Percentiles rank a stretch among this genome's conserved stretches.
Conservation (phyloP, 2,113 vertebrate species). For the Toxotes chatareus region DNA sequence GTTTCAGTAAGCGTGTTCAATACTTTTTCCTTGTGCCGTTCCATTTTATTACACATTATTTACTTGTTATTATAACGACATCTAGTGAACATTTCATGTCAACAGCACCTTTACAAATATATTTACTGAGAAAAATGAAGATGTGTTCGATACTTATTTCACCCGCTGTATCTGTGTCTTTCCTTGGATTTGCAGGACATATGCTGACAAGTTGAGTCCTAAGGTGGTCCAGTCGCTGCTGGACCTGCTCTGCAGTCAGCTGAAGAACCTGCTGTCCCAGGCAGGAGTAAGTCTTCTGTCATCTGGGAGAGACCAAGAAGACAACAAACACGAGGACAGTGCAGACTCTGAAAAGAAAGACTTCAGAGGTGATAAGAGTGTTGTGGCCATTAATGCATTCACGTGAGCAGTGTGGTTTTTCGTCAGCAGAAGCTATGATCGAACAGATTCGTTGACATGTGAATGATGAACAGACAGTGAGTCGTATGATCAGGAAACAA, state of each 20-base stretch:
- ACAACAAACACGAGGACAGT: constrained; percentile 83
- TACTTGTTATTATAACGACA: too few species aligned
- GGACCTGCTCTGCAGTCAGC: constrained; percentile 96
- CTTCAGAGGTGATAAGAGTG: constrained; percentile 84
- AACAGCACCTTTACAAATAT: too few species aligned
- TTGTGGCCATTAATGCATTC: too few species aligned
- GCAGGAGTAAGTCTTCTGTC: constrained; percentile 89
- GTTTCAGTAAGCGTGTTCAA: too few species aligned
- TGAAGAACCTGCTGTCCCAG: constrained; percentile 96
- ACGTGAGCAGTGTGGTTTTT: too few species aligned
- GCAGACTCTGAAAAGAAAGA: constrained; percentile 92
- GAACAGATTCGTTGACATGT: neutral
- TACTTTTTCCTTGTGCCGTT: too few species aligned
- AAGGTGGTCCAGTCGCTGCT: constrained; percentile 97
- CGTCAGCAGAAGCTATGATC: neutral
- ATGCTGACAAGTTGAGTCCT: constrained; percentile 94
- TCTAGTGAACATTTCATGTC: too few species aligned
- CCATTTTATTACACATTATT: too few species aligned
- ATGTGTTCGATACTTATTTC: too few species aligned
- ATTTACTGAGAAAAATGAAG: too few species aligned
- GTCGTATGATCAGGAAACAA: neutral
- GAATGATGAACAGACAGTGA: neutral
- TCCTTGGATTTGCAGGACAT: constrained; percentile 84
- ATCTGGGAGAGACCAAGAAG: constrained; percentile 86
- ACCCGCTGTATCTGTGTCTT: neutral